A percentile compares a stretch with the other conserved stretches of the same genome.
Evolutionary conservation across 2,797 vertebrate species (phyloP).

Genomic region (Masticophis lateralis): DNA sequence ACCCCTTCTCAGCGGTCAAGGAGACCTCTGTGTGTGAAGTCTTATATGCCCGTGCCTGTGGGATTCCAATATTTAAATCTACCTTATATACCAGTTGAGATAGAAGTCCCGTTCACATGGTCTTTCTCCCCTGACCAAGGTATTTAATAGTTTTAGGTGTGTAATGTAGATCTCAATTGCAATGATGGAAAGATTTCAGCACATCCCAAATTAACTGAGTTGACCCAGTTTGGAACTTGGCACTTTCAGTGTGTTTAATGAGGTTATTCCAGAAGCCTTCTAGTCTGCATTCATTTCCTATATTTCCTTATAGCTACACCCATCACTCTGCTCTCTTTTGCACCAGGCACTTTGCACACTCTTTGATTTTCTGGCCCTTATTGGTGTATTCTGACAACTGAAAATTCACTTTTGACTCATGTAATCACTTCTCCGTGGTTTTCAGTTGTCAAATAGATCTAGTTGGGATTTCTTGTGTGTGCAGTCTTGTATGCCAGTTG

Average conservation of each 20-base stretch:
- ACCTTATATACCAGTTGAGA: not conserved
- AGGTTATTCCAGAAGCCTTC: not conserved
- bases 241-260: not conserved
- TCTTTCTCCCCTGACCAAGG: not conserved
- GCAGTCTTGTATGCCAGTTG: not conserved
- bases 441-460: not conserved
- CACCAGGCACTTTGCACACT: slow-evolving; percentile 28
- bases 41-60: not conserved
- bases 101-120: not conserved
- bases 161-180: not conserved
- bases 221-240: not conserved
- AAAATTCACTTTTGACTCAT: not conserved
- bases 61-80: not conserved
- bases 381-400: not conserved
- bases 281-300: not conserved
- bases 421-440: not conserved
- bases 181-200: not conserved
- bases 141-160: not conserved
- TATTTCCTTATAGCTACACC: not conserved
- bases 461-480: not conserved
- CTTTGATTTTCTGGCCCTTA: not conserved
- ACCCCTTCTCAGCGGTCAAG: too few relatives aligned
- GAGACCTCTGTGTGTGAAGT: not conserved
- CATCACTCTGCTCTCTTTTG: not conserved
- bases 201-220: not conserved